Base-by-base conservation (phyloP, 2,888 invertebrate genomes). In the Euspilapteryx auroguttella region DNA sequence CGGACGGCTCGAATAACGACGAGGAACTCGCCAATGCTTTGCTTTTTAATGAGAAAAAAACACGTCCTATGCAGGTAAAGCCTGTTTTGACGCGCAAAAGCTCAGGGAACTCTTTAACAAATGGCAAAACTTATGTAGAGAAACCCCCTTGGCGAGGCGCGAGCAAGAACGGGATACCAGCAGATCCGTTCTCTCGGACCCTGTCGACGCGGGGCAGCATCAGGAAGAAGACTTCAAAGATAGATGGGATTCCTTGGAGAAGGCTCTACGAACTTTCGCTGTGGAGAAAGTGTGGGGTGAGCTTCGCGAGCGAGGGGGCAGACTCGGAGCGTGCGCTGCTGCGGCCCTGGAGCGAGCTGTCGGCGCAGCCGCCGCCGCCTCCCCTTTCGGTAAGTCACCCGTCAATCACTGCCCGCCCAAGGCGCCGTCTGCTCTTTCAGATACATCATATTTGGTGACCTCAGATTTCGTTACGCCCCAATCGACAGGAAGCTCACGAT, bases 231-330 rank as follows among this genome's bases (percentile, higher is more conserved):
- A 58, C 56, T 22, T 40, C 46, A 20, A 61, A 62, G 28, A 58
- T 46, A 35, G 69, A 76, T 37, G 69, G 62, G 9, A 49, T 76
- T 24, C 66, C 78, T 21, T 81, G 80, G 80, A 68, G 75, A 38
- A 66, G 76, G 44, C 51, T 82, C 35, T 65, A 79, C 43, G 78
- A 80, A 44, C 57, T 80, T 49, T 77, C 81, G 23, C 51, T 79
- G 37, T 68, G 78, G 58, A 65, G 77, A 49, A 71, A 78, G 58
- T 76, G 55, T 38, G 73, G 75, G 27, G 68, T 75, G 35, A 73
- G 55, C 47, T 75, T 75, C 39, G 63, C 68, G 21, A 42, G 55
- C 14, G 55, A 57, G 29, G 71, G 68, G 24, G 65, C 71, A 20
- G 68, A 73, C 35, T 44, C 53, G 21, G 73, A 75, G 37, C 55